phyloP scores from a whole-genome alignment of 2,113 vertebrate genomes.

The Hepsetus odoe region DNA sequence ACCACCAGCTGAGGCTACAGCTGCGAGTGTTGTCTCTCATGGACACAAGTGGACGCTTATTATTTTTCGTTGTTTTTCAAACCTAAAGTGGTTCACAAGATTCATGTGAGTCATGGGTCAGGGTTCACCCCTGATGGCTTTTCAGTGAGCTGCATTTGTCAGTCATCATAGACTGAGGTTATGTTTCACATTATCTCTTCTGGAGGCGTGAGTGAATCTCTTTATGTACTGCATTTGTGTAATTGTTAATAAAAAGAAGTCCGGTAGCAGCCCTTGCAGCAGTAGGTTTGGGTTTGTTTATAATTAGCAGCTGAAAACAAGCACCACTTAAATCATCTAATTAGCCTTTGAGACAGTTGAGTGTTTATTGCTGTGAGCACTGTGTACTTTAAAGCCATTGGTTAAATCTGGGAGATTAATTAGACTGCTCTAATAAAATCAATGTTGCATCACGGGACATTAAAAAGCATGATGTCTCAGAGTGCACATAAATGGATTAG shows the following conservation, averaged over 20 bases:
- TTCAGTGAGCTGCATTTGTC: slow-evolving; percentile 1
- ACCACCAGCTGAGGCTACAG: not conserved
- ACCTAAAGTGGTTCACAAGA: slow-evolving; percentile 21
- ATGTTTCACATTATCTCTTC: not conserved
- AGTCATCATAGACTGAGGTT: not conserved
- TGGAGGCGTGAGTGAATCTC: not conserved
- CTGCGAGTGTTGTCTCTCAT: not conserved
- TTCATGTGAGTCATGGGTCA: slow-evolving; percentile 26
- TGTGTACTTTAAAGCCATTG: slow-evolving; percentile 51
- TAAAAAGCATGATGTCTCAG: slow-evolving; percentile 45
- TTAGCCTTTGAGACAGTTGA: slow-evolving; percentile 56
- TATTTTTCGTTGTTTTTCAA: slow-evolving; percentile 38
- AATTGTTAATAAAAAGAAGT: slow-evolving; percentile 46
- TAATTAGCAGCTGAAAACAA: slow-evolving; percentile 63
- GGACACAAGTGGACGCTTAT: slow-evolving; percentile 1
- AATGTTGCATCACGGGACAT: slow-evolving; percentile 48
- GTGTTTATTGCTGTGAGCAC: slow-evolving; percentile 42
- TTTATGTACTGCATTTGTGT: slow-evolving; percentile 27
- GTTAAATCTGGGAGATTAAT: slow-evolving; percentile 51
- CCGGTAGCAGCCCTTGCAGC: slow-evolving; percentile 10
- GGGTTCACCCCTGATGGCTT: not conserved
- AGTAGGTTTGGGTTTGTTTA: slow-evolving; percentile 32
- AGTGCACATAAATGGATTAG: slow-evolving; percentile 11
- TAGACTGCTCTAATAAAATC: slow-evolving; percentile 44
- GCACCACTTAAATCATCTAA: slow-evolving; percentile 55